Evolutionary conservation across 2,888 invertebrate genomes (phyloP), one percentile per base, ranked within the genome.

Genomic region (Drosophila borborema): DNA sequence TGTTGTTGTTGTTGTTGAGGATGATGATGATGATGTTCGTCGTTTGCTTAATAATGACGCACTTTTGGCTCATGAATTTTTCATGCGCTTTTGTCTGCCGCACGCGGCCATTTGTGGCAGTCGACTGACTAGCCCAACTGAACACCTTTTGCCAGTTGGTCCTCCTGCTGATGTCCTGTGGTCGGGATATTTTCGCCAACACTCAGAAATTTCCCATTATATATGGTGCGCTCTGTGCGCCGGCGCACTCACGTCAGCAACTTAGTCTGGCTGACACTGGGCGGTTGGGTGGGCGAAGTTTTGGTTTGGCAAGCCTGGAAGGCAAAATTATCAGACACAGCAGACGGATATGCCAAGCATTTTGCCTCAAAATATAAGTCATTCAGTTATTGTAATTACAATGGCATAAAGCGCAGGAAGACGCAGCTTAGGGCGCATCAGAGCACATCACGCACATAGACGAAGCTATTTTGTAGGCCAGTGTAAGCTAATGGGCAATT

Each of bases 81-180:
- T 91, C 81, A 91, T 91, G 91, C 91, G 91, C 91, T 88, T 82
- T 81, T 82, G 86, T 90, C 91, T 88, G 90, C 91, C 91, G 81
- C 82, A 80, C 91, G 82, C 82, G 76, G 82, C 87, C 90, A 90
- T 89, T 89, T 82, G 77, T 82, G 86, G 87, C 87, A 80, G 86
- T 82, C 82, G 91, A 91, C 91, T 92, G 86, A 92, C 72, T 84
- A 69, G 73, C 81, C 65, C 58, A 78, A 72, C 64, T 64, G 64
- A 82, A 69, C 74, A 79, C 85, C 88, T 71, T 88, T 88, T 84
- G 83, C 67, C 88, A 86, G 88, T 87, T 68, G 51, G 54, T 41
- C 28, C 10, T 70, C 38, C 48, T 16, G 38, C 7, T 6, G 38
- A 28, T 6, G 48, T 46, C 46, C 51, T 54, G 65, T 59, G 55